Base-by-base conservation (phyloP, 2,888 invertebrate genomes). In the Drosophila mulleri region DNA sequence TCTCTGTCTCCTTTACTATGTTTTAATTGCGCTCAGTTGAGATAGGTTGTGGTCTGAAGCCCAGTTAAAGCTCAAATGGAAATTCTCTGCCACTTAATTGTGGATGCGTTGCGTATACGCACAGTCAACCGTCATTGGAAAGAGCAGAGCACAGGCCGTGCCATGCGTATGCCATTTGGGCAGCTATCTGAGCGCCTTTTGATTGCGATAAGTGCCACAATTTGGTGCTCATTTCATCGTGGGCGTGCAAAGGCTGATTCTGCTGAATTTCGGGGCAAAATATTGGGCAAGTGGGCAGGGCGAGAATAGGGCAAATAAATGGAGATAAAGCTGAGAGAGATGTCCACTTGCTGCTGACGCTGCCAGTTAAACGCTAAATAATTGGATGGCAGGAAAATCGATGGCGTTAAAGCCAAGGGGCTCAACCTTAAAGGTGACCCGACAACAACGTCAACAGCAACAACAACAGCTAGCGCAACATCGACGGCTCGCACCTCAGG, bases 161-260 rank as follows among this genome's bases (percentile, higher is more conserved):
- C 26, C 11, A 9, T 52, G 4, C 44, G 26, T 50, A 23, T 32
- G 32, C 26, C 39, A 66, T 53, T 53, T 67, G n/a, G 12, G 37
- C 16, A 18, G 68, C 68, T 54, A 41, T 45, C 29, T 37, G 12
- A 66, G 53, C 23, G 53, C 39, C 75, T 42, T 60, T 50, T 53
- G 75, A 74, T 72, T 57, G 75, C 72, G 75, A 57, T 72, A 72
- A 72, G 67, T 72, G 72, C 60, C 60, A 74, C 75, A 74, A 74
- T 61, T 74, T 67, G 60, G 29, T 35, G 50, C 41, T 42, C 66
- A 39, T 39, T 66, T 66, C 67, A 48, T 12, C 42, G 44, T 26
- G 63, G 63, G 47, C 45, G 70, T 63, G 45, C 63, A 42, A 32
- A 53, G 52, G 64, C 72, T 72, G 73, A 71, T 72, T 41, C 57